Evolutionary conservation across 2,888 invertebrate genomes (phyloP).

Genomic region (Lithophane ornitopus): DNA sequence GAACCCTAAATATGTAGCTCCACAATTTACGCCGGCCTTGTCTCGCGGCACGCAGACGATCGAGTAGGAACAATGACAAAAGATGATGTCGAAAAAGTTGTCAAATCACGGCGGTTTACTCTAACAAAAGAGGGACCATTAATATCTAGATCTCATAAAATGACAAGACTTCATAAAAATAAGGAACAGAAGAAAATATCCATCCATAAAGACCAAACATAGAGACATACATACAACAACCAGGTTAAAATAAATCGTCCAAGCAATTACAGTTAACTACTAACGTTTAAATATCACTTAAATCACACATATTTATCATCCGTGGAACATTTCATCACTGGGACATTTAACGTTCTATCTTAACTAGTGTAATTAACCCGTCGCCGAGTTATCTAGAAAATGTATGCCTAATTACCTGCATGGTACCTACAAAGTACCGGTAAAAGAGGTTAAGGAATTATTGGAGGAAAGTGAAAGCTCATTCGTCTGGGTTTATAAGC

Average conservation of each 20-base stretch:
- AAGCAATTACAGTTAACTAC: constrained; percentile 60
- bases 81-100: not conserved
- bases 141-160: not conserved
- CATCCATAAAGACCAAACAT: constrained; percentile 5
- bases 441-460: constrained; percentile 42
- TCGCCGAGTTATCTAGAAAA: constrained; percentile 66
- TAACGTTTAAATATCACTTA: constrained; percentile 66
- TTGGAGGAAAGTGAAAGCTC: constrained; percentile 33
- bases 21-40: too few species aligned
- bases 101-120: not conserved
- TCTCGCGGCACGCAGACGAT: not conserved
- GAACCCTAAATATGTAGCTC: too few species aligned
- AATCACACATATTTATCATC: constrained; percentile 70
- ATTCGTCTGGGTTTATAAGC: constrained; percentile 1
- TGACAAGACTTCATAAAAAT: not conserved
- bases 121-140: not conserved
- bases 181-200: not conserved
- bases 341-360: constrained; percentile 67
- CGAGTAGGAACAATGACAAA: not conserved
- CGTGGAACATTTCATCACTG: constrained; percentile 69
- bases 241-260: constrained; percentile 52
- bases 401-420: constrained; percentile 64
- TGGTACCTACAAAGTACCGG: constrained; percentile 45
- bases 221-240: constrained; percentile 19
- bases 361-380: constrained; percentile 71